Conservation (phyloP, 2,797 vertebrate genomes). For the Sebastes goodei region DNA sequence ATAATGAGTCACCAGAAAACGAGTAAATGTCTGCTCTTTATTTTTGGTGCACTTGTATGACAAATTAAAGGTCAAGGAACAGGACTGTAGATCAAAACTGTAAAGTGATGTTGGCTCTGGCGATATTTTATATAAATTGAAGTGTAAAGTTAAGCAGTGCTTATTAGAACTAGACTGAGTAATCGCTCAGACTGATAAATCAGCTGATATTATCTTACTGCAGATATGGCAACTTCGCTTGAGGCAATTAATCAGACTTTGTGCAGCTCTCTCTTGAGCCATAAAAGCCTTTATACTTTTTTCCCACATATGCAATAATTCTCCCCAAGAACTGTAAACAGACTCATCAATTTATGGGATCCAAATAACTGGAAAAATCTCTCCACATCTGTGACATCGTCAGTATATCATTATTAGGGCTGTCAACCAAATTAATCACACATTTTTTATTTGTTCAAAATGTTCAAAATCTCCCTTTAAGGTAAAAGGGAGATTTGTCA, state of each 20-base stretch:
- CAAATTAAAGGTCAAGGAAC: neutral
- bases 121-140: neutral
- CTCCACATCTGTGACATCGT: neutral
- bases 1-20: conserved; percentile 9
- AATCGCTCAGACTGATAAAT: neutral
- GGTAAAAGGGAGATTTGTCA: no score
- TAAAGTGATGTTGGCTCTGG: neutral
- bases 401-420: no score
- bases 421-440: no score
- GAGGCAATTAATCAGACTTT: neutral
- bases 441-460: no score
- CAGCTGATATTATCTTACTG: neutral
- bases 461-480: no score
- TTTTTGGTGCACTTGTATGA: neutral
- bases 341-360: neutral
- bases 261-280: neutral
- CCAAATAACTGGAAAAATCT: neutral
- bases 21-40: neutral
- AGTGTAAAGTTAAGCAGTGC: neutral
- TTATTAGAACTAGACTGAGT: neutral
- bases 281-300: neutral
- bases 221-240: neutral
- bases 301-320: neutral
- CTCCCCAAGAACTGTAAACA: neutral
- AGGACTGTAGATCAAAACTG: neutral